Conservation (phyloP, 2,888 invertebrate genomes). For the Rhingia campestris region DNA sequence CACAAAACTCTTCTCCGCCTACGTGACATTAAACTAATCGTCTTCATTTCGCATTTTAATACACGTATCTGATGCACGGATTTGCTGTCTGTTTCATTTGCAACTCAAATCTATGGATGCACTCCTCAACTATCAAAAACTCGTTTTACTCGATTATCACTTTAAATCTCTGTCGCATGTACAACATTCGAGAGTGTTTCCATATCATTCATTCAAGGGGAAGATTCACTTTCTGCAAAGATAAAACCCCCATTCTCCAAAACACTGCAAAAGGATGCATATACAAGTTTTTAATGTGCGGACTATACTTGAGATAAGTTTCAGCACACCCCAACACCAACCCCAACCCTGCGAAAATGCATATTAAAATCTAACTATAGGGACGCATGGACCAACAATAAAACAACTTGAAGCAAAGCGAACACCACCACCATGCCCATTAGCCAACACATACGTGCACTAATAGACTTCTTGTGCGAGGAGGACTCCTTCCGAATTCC, state of each 20-base stretch:
- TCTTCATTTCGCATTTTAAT: slow-evolving; percentile 13
- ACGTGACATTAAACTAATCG: slow-evolving; percentile 47
- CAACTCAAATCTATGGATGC: slow-evolving; percentile 55
- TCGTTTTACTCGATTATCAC: slow-evolving; percentile 64
- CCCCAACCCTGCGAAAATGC: not conserved
- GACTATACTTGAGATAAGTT: slow-evolving; percentile 51
- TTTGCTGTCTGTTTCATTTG: slow-evolving; percentile 26
- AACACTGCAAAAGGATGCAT: slow-evolving; percentile 9
- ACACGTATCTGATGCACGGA: slow-evolving; percentile 15
- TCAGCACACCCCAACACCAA: too few species aligned
- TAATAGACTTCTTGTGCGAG: slow-evolving; percentile 56
- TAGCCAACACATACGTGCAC: slow-evolving; percentile 46
- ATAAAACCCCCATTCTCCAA: slow-evolving; percentile 8
- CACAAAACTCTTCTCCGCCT: not conserved
- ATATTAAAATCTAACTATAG: slow-evolving; percentile 45
- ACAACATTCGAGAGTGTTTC: not conserved
- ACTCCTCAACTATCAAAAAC: slow-evolving; percentile 59
- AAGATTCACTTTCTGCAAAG: slow-evolving; percentile 37
- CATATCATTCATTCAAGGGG: slow-evolving; percentile 25
- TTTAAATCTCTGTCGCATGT: slow-evolving; percentile 42
- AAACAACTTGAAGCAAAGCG: slow-evolving; percentile 27
- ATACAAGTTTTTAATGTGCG: slow-evolving; percentile 49
- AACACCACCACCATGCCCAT: slow-evolving; percentile 28
- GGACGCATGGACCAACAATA: slow-evolving; percentile 35
- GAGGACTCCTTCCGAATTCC: slow-evolving; percentile 53